Evolutionary conservation across 2,888 invertebrate species (phyloP).

Genomic region (Calameuta idolon): DNA sequence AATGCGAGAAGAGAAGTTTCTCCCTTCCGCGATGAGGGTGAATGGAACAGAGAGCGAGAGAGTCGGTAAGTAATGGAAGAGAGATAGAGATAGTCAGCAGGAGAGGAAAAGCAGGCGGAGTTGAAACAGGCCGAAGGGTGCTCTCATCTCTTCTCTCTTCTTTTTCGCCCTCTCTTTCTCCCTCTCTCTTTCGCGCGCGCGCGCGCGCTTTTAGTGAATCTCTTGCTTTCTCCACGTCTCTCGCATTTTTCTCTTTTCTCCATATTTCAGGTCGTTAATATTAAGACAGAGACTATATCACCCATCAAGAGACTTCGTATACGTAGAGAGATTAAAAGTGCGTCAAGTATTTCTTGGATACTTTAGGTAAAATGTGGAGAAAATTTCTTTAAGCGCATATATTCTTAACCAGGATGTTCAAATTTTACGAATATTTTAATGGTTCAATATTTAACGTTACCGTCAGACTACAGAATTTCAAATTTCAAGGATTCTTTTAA

Average conservation of each 20-base stretch:
- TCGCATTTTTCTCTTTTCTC: conserved; percentile 11
- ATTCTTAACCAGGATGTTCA: background rate
- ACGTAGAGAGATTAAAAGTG: background rate
- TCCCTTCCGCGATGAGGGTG: conserved; percentile 8
- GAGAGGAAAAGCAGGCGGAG: conserved; percentile 4
- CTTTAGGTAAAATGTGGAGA: background rate
- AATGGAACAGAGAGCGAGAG: conserved; percentile 17
- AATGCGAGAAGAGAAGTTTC: conserved; percentile 1
- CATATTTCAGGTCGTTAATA: conserved; percentile 11
- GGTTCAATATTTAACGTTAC: background rate
- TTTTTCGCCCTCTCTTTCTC: conserved; percentile 21
- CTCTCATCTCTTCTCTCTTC: conserved; percentile 26
- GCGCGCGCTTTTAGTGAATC: background rate
- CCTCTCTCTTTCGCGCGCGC: background rate
- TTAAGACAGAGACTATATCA: background rate
- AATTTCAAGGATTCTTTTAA: background rate
- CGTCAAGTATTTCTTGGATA: background rate
- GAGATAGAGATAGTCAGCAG: conserved; percentile 9
- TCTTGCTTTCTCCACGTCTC: conserved; percentile 17
- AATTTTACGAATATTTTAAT: background rate
- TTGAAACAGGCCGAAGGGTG: conserved; percentile 23
- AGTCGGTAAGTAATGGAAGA: conserved; percentile 10
- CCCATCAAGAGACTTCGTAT: background rate
- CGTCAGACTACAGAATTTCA: background rate
- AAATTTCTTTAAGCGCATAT: background rate